Evolutionary conservation across 2,113 vertebrate genomes (phyloP).

Genomic region (Hippocampus abdominalis): DNA sequence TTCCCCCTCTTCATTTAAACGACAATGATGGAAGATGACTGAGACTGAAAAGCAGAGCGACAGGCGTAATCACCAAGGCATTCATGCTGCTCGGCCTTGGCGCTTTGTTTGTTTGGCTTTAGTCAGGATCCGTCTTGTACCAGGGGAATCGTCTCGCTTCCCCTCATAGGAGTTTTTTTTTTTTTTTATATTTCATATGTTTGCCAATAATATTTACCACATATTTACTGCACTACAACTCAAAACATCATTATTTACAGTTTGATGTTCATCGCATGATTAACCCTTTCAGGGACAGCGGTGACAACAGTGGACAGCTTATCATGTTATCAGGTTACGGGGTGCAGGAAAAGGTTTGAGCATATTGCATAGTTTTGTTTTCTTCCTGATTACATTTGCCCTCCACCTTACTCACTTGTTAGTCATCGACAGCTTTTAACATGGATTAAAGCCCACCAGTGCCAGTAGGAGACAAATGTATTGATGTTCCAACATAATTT

Average conservation of each 20-base stretch:
- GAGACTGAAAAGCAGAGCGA: conserved; percentile 12
- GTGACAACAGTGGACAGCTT: no score
- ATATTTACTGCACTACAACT: neutral
- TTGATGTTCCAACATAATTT: no score
- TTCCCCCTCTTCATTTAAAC: neutral
- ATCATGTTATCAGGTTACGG: no score
- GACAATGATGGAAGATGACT: neutral
- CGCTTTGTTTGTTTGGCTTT: neutral
- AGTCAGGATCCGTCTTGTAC: neutral
- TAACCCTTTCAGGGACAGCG: neutral
- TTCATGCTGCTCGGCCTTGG: conserved; percentile 14
- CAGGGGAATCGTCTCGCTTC: neutral
- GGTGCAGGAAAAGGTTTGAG: no score
- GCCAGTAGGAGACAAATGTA: neutral
- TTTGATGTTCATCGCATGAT: neutral
- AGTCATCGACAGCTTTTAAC: neutral
- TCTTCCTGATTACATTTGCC: neutral
- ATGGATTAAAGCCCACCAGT: neutral
- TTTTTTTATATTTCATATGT: neutral
- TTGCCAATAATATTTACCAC: neutral
- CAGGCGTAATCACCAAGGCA: conserved; percentile 20
- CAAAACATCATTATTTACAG: neutral
- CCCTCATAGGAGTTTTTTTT: neutral
- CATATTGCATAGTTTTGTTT: neutral
- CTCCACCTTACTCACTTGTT: neutral